phyloP scores from a whole-genome alignment of 1,140 invertebrate species.

The Listronotus oregonensis region DNA sequence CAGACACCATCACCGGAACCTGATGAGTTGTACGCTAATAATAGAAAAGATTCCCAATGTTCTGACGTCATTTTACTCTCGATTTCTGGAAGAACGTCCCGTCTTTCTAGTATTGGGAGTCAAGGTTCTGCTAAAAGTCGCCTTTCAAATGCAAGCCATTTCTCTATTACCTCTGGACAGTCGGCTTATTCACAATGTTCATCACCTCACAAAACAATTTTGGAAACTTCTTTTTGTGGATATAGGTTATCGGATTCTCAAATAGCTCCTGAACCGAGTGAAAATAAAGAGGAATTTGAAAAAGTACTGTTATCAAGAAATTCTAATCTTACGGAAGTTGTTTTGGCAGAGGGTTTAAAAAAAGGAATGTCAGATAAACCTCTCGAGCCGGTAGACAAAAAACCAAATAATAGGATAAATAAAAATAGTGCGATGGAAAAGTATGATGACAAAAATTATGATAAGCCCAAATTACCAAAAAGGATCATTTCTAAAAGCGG shows the following conservation, averaged over 20 bases:
- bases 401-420: constrained; percentile 9
- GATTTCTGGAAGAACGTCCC: constrained; percentile 80
- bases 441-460: neutral
- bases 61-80: constrained; percentile 78
- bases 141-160: constrained; percentile 60
- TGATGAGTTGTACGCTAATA: constrained; percentile 29
- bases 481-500: constrained; percentile 50
- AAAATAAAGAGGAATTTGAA: constrained; percentile 66
- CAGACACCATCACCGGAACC: constrained; percentile 51
- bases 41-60: constrained; percentile 74
- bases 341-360: constrained; percentile 61
- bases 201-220: constrained; percentile 84
- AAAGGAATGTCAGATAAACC: constrained; percentile 27
- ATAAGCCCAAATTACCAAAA: constrained; percentile 35
- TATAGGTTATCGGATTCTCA: constrained; percentile 68
- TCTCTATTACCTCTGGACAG: constrained; percentile 70
- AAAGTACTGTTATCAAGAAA: constrained; percentile 67
- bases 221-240: constrained; percentile 89
- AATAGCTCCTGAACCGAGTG: constrained; percentile 52
- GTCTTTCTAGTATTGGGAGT: constrained; percentile 76
- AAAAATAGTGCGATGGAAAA: neutral
- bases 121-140: constrained; percentile 66
- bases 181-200: constrained; percentile 75
- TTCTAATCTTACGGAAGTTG: constrained; percentile 62
- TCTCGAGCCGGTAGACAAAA: constrained; percentile 32